A percentile compares a stretch with the other conserved stretches of the same genome.
These are phyloP conservation scores for Coleophora deauratella DNA, from an alignment of 2,888 invertebrate species.

Conservation along the genomic window DNA sequence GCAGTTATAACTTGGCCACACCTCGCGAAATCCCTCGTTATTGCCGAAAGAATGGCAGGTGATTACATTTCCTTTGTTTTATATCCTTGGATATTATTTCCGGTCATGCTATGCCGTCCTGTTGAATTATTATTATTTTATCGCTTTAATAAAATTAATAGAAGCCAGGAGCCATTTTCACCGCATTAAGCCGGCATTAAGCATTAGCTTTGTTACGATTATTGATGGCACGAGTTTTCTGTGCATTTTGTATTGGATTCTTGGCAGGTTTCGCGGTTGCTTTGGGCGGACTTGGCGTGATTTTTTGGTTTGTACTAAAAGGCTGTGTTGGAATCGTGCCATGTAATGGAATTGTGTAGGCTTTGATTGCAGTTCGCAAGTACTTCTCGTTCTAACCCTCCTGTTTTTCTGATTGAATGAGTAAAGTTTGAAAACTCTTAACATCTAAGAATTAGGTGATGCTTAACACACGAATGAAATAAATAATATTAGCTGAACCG, in stretches of 20 bases:
- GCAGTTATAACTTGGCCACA: conserved; percentile 18
- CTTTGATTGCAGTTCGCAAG: too few relatives aligned
- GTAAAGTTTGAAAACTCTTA: too few relatives aligned
- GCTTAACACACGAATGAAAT: too few relatives aligned
- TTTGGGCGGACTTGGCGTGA: background rate
- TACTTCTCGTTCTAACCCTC: too few relatives aligned
- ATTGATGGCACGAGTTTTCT: conserved; percentile 20
- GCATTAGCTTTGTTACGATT: conserved; percentile 22
- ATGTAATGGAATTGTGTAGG: too few relatives aligned
- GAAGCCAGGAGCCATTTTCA: conserved; percentile 18
- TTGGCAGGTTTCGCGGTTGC: background rate
- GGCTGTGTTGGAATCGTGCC: too few relatives aligned
- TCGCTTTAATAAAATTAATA: conserved; percentile 51
- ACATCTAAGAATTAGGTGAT: too few relatives aligned
- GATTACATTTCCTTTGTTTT: conserved; percentile 61
- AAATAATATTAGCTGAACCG: too few relatives aligned
- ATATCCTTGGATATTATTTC: conserved; percentile 57
- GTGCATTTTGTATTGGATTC: conserved; percentile 3
- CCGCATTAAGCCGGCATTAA: too few relatives aligned
- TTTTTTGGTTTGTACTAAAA: too few relatives aligned
- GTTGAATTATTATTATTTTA: conserved; percentile 60
- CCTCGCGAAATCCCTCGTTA: conserved; percentile 34
- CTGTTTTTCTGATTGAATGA: too few relatives aligned
- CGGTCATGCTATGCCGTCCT: conserved; percentile 61
- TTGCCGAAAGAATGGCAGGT: conserved; percentile 37